Conservation (phyloP, 2,113 vertebrate species). For the Aptenodytes forsteri region DNA sequence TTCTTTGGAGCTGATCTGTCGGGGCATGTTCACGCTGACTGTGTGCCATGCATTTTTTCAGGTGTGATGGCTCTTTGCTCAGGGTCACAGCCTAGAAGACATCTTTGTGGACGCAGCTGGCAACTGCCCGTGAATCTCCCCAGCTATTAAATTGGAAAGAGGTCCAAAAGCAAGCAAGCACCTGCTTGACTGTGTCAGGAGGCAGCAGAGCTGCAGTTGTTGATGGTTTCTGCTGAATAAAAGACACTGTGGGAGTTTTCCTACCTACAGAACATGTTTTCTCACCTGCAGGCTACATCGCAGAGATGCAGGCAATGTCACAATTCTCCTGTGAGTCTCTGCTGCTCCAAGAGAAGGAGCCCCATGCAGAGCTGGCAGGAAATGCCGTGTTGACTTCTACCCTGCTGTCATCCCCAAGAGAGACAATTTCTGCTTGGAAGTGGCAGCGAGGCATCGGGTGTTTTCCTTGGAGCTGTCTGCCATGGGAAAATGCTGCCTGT, state of each 20-base stretch:
- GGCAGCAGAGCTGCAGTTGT: not conserved
- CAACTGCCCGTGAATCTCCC: not conserved
- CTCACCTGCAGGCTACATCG: not conserved
- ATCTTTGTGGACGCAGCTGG: not conserved
- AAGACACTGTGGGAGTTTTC: not conserved
- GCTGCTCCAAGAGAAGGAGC: not conserved
- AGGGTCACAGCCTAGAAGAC: not conserved
- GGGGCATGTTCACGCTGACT: accelerated
- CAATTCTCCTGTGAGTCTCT: not conserved
- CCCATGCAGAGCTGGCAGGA: not conserved
- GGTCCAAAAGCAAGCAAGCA: not conserved
- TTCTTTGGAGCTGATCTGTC: not conserved
- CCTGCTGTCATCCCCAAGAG: not conserved
- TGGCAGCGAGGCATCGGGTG: not conserved
- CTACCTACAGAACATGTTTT: not conserved
- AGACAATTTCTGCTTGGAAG: not conserved
- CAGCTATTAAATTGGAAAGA: not conserved
- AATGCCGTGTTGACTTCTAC: not conserved
- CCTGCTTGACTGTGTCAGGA: not conserved
- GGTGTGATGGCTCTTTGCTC: not conserved
- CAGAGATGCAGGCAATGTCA: not conserved
- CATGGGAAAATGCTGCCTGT: not conserved
- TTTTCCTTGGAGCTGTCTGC: not conserved
- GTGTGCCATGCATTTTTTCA: not conserved
- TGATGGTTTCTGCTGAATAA: not conserved